These are phyloP conservation scores for Trissonchulus sp. DNA, from an alignment of 2,888 invertebrate genomes.

Conservation along the genomic window DNA sequence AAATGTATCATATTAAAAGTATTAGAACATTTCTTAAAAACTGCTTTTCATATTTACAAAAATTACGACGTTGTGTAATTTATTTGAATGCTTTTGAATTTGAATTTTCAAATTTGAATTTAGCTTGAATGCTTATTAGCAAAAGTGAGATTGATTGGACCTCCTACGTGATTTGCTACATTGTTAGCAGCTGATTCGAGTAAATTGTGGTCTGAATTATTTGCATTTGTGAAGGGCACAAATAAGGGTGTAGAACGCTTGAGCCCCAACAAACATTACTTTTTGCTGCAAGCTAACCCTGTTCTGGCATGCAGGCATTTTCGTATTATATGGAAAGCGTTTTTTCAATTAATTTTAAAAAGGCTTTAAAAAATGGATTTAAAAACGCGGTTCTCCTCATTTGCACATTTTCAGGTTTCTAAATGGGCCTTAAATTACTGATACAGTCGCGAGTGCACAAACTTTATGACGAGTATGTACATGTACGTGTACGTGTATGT, in stretches of 20 bases:
- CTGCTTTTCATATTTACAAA: neutral
- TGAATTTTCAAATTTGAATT: too few relatives aligned
- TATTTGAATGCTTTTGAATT: slow-evolving; percentile 4
- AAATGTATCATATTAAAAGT: neutral
- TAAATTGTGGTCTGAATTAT: slow-evolving; percentile 11
- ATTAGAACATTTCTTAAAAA: slow-evolving; percentile 2
- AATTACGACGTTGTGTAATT: neutral
- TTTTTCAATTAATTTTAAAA: slow-evolving; percentile 9
- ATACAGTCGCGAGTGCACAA: neutral
- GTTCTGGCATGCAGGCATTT: neutral
- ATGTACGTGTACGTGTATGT: neutral
- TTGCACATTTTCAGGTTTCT: neutral
- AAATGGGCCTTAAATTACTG: neutral
- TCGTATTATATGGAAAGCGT: neutral
- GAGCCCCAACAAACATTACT: neutral
- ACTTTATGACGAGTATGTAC: slow-evolving; percentile 1
- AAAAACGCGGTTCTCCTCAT: slow-evolving; percentile 17
- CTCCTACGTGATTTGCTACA: neutral
- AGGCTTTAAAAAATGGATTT: neutral
- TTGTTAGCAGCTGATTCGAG: slow-evolving; percentile 2
- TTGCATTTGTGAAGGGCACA: neutral
- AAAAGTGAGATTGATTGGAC: slow-evolving; percentile 3
- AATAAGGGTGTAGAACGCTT: neutral
- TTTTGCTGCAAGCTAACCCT: neutral
- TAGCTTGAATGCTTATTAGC: neutral